Evolutionary conservation across 2,113 vertebrate genomes (phyloP).

Genomic region (Otus sunia): DNA sequence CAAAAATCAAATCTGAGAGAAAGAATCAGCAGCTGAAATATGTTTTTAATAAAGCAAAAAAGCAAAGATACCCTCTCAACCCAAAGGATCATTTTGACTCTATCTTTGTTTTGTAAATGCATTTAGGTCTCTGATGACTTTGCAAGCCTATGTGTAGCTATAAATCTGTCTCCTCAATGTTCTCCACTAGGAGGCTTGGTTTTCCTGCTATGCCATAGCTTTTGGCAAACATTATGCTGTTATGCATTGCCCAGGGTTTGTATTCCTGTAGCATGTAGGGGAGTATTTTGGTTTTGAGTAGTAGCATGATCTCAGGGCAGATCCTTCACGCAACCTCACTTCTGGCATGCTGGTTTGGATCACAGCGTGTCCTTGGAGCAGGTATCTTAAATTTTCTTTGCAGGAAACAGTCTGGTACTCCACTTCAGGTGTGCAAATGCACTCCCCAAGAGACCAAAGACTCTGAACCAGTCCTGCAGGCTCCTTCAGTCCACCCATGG

Average conservation of each 20-base stretch:
- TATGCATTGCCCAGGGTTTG: not conserved
- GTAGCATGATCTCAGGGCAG: not conserved
- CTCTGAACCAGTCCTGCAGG: not conserved
- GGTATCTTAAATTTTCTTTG: not conserved
- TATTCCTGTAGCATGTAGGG: accelerated
- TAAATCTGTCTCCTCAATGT: not conserved
- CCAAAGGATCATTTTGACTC: not conserved
- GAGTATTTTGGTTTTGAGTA: not conserved
- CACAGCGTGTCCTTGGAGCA: not conserved
- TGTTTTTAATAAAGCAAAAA: not conserved
- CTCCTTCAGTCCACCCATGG: too few species aligned
- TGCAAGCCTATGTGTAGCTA: not conserved
- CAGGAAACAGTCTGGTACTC: not conserved
- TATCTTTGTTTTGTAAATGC: not conserved
- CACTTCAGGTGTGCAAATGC: not conserved
- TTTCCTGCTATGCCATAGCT: not conserved
- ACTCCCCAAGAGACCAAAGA: not conserved
- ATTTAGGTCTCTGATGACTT: not conserved
- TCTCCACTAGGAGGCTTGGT: not conserved
- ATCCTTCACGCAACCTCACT: not conserved
- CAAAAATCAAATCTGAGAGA: not conserved
- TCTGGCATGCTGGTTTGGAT: not conserved
- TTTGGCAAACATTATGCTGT: not conserved
- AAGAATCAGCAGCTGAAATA: not conserved
- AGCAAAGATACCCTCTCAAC: not conserved